Conservation (phyloP, 1,140 invertebrate genomes). For the Drosophila kohkoa region DNA sequence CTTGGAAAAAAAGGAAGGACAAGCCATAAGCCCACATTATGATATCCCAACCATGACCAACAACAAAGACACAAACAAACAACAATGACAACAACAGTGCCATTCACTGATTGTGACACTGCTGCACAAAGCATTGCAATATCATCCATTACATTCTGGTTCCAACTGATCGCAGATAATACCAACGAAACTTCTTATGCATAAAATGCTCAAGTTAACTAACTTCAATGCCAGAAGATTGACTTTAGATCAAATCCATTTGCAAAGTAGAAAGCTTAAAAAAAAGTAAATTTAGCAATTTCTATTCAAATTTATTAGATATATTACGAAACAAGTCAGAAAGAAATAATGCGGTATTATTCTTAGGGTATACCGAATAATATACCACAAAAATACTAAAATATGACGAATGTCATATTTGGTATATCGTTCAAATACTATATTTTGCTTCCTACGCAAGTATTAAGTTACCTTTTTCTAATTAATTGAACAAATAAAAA, state of each 20-base stretch:
- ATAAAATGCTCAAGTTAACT: not conserved
- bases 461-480: too few relatives aligned
- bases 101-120: slow-evolving; percentile 44
- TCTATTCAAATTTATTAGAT: too few relatives aligned
- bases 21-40: slow-evolving; percentile 13
- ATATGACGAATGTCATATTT: too few relatives aligned
- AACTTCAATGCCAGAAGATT: not conserved
- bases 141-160: slow-evolving; percentile 4
- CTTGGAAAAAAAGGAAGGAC: not conserved
- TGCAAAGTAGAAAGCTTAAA: too few relatives aligned
- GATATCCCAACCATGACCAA: slow-evolving; percentile 7
- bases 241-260: not conserved
- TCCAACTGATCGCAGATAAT: slow-evolving; percentile 6
- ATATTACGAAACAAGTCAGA: too few relatives aligned
- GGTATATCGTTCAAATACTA: too few relatives aligned
- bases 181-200: not conserved
- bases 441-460: too few relatives aligned
- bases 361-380: too few relatives aligned
- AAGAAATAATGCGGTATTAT: too few relatives aligned
- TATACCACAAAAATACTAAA: too few relatives aligned
- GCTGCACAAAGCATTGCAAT: not conserved
- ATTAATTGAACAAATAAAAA: too few relatives aligned
- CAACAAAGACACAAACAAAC: not conserved
- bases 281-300: too few relatives aligned
- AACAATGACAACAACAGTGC: slow-evolving; percentile 26